phyloP scores from a whole-genome alignment of 2,113 vertebrate species.

The Brevimyrus niger region DNA sequence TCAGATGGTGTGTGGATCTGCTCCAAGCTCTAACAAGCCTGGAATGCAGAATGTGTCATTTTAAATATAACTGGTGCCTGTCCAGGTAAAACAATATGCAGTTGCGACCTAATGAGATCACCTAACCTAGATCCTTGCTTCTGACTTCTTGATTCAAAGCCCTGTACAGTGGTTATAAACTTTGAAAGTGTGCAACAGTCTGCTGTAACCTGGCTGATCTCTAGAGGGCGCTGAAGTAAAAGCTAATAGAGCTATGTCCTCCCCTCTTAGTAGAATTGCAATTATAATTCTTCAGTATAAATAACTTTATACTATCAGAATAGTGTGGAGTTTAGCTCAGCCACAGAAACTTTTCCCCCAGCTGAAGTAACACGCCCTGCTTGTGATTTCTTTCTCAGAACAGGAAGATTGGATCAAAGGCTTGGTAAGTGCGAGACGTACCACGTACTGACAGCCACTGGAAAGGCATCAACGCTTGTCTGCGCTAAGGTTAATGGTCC shows the following conservation, averaged over 20 bases:
- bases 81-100: neutral
- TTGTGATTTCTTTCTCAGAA: neutral
- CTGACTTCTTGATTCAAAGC: neutral
- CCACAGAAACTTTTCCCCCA: neutral
- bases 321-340: neutral
- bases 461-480: neutral
- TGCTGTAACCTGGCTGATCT: neutral
- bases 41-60: neutral
- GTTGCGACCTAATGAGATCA: neutral
- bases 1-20: conserved; percentile 38
- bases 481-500: neutral
- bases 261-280: neutral
- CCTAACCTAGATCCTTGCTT: neutral
- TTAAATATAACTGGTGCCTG: neutral
- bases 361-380: neutral
- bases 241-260: neutral
- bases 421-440: neutral
- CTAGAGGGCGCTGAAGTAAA: neutral
- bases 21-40: neutral
- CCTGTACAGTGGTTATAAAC: neutral
- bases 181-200: neutral
- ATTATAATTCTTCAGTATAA: neutral
- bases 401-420: neutral
- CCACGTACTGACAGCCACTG: neutral
- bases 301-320: neutral